phyloP scores from a whole-genome alignment of 1,140 invertebrate genomes.

The Bombus confusus region DNA sequence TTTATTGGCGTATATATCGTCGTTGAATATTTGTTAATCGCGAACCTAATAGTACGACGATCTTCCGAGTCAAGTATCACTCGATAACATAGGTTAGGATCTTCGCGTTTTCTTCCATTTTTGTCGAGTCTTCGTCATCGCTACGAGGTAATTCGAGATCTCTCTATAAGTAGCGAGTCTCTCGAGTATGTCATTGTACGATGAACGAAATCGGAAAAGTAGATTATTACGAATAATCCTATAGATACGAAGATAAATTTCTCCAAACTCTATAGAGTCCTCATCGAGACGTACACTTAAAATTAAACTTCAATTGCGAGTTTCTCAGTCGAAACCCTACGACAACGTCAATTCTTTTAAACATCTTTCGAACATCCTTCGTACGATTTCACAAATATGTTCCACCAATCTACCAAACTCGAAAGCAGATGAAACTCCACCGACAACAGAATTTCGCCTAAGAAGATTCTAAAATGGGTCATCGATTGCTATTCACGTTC shows the following conservation, averaged over 20 bases:
- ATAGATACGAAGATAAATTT: neutral
- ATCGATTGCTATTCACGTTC: constrained; percentile 8
- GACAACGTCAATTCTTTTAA: too few relatives aligned
- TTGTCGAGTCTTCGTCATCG: neutral
- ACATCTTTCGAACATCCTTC: too few relatives aligned
- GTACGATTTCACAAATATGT: neutral
- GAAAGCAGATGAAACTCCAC: neutral
- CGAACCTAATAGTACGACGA: neutral
- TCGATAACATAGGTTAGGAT: neutral
- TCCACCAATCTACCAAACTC: neutral
- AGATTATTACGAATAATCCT: neutral
- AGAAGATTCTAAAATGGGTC: neutral
- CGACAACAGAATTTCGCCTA: too few relatives aligned
- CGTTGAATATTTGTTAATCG: neutral
- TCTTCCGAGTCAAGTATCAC: neutral
- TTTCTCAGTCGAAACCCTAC: too few relatives aligned
- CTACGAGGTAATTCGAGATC: neutral
- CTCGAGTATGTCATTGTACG: neutral
- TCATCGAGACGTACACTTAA: too few relatives aligned
- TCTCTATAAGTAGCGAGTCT: neutral
- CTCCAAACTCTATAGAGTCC: neutral
- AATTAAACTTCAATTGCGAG: neutral
- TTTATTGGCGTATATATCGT: neutral
- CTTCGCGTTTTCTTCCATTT: neutral
- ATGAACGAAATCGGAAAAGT: neutral